Evolutionary conservation across 1,140 invertebrate species (phyloP).

Genomic region (Zeugodacus cucurbitae): DNA sequence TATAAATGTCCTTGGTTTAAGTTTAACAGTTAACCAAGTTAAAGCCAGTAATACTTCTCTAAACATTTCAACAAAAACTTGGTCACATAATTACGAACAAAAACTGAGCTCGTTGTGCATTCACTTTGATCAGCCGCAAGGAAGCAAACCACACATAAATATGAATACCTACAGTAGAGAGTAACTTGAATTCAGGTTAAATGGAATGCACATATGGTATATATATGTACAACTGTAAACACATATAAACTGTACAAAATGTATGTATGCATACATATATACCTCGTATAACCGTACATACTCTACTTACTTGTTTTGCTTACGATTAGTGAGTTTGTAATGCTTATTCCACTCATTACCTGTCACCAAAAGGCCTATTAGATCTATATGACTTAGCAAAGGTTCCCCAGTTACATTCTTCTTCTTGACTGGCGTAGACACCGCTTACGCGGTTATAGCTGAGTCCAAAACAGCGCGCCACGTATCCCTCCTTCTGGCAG

Average conservation of each 20-base stretch:
- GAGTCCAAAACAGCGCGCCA: too few relatives aligned
- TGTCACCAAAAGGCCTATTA: background rate
- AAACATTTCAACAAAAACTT: background rate
- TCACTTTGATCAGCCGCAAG: conserved; percentile 10
- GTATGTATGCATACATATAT: background rate
- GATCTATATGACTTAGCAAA: background rate
- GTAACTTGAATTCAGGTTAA: background rate
- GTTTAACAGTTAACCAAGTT: too few relatives aligned
- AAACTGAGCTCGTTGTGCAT: background rate
- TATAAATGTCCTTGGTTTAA: too few relatives aligned
- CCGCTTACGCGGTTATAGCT: too few relatives aligned
- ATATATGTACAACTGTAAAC: background rate
- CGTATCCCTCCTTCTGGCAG: too few relatives aligned
- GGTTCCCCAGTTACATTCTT: background rate
- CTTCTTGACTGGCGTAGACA: too few relatives aligned
- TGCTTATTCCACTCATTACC: conserved; percentile 21
- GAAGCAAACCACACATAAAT: background rate
- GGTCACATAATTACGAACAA: background rate
- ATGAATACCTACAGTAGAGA: background rate
- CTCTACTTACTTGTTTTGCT: too few relatives aligned
- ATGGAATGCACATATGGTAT: background rate
- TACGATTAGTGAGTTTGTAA: background rate
- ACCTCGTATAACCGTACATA: background rate
- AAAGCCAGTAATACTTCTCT: background rate
- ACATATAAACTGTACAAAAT: background rate